Conservation (phyloP, 2,888 invertebrate species). For the Rhagonycha lutea region DNA sequence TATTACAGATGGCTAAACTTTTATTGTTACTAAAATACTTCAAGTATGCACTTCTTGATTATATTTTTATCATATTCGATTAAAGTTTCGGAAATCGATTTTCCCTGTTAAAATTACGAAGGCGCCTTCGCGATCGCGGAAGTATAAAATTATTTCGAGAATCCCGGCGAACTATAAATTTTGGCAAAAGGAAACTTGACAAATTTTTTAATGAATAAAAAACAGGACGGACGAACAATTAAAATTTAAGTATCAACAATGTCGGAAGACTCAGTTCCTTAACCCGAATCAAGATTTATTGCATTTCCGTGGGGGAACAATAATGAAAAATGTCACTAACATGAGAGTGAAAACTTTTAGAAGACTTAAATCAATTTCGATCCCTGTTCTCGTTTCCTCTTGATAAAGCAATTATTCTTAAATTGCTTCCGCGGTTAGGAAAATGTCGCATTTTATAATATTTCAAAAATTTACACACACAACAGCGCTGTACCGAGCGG, state of each 20-base stretch:
- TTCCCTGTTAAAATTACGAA: not conserved
- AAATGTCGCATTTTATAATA: slow-evolving; percentile 32
- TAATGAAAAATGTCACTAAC: slow-evolving; percentile 19
- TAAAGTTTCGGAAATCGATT: not conserved
- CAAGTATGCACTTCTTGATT: no score
- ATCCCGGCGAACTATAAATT: not conserved
- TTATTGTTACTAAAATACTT: not conserved
- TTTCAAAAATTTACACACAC: slow-evolving; percentile 15
- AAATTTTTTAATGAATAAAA: not conserved
- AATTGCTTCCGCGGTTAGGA: slow-evolving; percentile 15
- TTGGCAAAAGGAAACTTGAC: not conserved
- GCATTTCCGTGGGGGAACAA: slow-evolving; percentile 1
- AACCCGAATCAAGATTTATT: slow-evolving; percentile 13
- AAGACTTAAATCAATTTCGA: slow-evolving; percentile 21
- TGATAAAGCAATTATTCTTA: slow-evolving; percentile 17
- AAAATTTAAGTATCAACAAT: not conserved
- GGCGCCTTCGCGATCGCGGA: not conserved
- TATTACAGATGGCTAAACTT: not conserved
- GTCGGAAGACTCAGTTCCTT: not conserved
- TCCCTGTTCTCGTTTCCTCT: slow-evolving; percentile 25
- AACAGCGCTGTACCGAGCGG: slow-evolving; percentile 14
- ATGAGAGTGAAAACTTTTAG: slow-evolving; percentile 3
- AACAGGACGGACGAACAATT: not conserved
- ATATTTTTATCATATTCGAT: not conserved
- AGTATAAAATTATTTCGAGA: not conserved